A percentile compares a stretch with the other conserved stretches of the same genome.
Conservation (phyloP, 2,113 vertebrate genomes). For the Ahaetulla prasina region DNA sequence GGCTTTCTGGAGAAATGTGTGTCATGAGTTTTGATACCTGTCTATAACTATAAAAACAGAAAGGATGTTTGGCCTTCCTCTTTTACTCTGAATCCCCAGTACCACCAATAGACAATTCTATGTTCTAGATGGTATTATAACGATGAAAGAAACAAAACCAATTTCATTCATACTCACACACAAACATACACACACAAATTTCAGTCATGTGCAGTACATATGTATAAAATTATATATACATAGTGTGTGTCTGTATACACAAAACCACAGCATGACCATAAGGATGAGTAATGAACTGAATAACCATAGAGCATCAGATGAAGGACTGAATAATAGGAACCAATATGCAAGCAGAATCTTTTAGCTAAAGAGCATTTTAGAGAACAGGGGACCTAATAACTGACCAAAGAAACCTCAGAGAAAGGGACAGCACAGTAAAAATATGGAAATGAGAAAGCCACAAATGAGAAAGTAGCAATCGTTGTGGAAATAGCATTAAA, state of each 20-base stretch:
- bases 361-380: not conserved
- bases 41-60: not conserved
- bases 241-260: not conserved
- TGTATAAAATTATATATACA: not conserved
- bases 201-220: not conserved
- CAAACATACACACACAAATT: not conserved
- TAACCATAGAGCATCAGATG: not conserved
- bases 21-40: not conserved
- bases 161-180: not conserved
- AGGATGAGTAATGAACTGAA: not conserved
- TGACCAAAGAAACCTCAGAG: not conserved
- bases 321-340: not conserved
- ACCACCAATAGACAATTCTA: not conserved
- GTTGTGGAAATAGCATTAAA: not conserved
- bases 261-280: not conserved
- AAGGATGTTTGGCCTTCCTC: not conserved
- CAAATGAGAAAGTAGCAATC: not conserved
- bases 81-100: not conserved
- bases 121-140: not conserved
- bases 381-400: not conserved
- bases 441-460: not conserved
- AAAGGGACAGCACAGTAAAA: not conserved
- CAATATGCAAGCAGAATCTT: not conserved
- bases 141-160: not conserved
- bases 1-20: not conserved